Evolutionary conservation across 1,140 invertebrate species (phyloP).

Genomic region (Trichonephila clavipes): DNA sequence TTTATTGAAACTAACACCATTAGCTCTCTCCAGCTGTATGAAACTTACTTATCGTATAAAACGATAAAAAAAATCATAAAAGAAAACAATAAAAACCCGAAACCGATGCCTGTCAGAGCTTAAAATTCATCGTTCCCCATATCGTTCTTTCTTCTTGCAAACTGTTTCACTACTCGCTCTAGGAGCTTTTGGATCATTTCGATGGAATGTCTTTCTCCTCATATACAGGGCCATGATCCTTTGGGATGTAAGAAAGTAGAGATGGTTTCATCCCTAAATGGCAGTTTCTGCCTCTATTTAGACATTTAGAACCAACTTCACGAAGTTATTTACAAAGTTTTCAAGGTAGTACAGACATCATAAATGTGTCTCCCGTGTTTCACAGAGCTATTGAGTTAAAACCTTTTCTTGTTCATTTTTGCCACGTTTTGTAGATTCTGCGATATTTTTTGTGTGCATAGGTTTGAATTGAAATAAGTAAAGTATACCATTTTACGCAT

Average conservation of each 20-base stretch:
- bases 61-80: not conserved
- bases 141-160: not conserved
- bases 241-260: not conserved
- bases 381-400: not conserved
- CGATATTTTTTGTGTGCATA: not conserved
- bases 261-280: constrained; percentile 24
- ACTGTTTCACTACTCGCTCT: not conserved
- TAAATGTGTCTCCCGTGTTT: constrained; percentile 4
- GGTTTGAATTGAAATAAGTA: too few species aligned
- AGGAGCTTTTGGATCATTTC: not conserved
- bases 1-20: not conserved
- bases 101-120: not conserved
- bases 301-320: not conserved
- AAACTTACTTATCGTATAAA: constrained; percentile 7
- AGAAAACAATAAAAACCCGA: not conserved
- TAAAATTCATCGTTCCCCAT: not conserved
- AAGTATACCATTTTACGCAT: too few species aligned
- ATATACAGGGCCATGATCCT: not conserved
- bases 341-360: not conserved
- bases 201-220: not conserved
- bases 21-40: not conserved
- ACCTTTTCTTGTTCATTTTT: not conserved
- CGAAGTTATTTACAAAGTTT: constrained; percentile 8
- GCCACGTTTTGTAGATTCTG: not conserved
- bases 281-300: not conserved